phyloP scores from a whole-genome alignment of 2,113 vertebrate species.

The Podarcis muralis region DNA sequence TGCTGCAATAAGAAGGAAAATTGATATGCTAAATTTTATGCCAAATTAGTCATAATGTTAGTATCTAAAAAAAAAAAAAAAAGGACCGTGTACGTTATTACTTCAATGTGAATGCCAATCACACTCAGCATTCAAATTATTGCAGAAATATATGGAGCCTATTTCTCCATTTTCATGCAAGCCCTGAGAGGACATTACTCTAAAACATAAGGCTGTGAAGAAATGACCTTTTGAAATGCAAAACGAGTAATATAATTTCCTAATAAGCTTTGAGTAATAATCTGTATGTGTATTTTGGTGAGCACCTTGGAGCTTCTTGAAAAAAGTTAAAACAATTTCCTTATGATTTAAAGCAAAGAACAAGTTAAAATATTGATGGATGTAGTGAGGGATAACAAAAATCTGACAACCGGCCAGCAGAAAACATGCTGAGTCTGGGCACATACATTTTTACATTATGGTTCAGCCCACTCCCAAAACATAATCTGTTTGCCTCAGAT shows the following conservation, averaged over 20 bases:
- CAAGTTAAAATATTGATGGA: constrained; percentile 7
- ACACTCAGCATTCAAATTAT: constrained; percentile 8
- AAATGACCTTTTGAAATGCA: not conserved
- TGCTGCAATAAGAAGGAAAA: constrained; percentile 21
- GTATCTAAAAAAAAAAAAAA: not conserved
- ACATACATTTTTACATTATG: not conserved
- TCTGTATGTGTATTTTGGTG: not conserved
- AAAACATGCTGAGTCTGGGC: not conserved
- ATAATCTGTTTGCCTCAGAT: not conserved
- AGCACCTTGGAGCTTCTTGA: constrained; percentile 23
- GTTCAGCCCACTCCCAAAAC: not conserved
- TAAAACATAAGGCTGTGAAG: not conserved
- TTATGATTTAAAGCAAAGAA: not conserved
- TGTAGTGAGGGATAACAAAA: not conserved
- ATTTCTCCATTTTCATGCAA: not conserved
- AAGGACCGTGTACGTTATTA: constrained; percentile 3
- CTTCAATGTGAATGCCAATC: not conserved
- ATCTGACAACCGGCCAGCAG: not conserved
- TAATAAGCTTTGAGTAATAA: constrained; percentile 9
- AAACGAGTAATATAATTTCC: constrained; percentile 11
- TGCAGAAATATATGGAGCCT: not conserved
- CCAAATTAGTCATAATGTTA: constrained; percentile 29
- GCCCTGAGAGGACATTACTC: not conserved
- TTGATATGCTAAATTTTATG: constrained; percentile 28
- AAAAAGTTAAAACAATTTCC: constrained; percentile 28